phyloP scores from a whole-genome alignment of 2,888 invertebrate species.

The Diplolepis rosae region DNA sequence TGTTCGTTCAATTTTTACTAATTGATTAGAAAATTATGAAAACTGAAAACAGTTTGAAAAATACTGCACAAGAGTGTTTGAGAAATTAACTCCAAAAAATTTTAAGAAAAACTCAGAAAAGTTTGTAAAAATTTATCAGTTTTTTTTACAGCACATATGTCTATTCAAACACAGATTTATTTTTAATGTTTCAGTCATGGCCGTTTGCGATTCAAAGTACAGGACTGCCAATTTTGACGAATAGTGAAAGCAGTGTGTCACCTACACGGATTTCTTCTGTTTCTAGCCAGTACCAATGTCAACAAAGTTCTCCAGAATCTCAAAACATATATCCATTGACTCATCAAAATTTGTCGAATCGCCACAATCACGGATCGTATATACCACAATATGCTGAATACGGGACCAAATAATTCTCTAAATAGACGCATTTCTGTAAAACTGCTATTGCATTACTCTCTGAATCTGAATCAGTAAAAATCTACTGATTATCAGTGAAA shows the following conservation, averaged over 20 bases:
- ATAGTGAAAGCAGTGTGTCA: slow-evolving; percentile 60
- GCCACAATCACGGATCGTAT: background rate
- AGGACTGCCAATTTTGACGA: slow-evolving; percentile 56
- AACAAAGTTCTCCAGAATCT: background rate
- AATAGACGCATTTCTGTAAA: background rate
- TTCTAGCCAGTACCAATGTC: slow-evolving; percentile 35
- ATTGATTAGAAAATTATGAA: no score
- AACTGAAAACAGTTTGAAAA: no score
- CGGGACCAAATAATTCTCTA: background rate
- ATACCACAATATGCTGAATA: background rate
- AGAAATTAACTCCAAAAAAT: background rate
- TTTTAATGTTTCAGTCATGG: slow-evolving; percentile 79
- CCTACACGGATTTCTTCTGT: slow-evolving; percentile 58
- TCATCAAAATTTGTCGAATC: background rate
- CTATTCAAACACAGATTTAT: background rate
- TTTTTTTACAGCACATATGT: background rate
- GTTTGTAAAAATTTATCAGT: background rate
- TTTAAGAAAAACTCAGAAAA: no score
- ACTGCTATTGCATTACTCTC: background rate
- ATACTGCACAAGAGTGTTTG: no score
- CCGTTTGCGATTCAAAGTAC: slow-evolving; percentile 83
- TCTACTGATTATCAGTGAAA: no score
- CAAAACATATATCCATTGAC: background rate
- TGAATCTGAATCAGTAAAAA: no score
- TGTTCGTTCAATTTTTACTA: no score